Base-by-base conservation (phyloP, 2,113 vertebrate species). In the Myiopsitta monachus region DNA sequence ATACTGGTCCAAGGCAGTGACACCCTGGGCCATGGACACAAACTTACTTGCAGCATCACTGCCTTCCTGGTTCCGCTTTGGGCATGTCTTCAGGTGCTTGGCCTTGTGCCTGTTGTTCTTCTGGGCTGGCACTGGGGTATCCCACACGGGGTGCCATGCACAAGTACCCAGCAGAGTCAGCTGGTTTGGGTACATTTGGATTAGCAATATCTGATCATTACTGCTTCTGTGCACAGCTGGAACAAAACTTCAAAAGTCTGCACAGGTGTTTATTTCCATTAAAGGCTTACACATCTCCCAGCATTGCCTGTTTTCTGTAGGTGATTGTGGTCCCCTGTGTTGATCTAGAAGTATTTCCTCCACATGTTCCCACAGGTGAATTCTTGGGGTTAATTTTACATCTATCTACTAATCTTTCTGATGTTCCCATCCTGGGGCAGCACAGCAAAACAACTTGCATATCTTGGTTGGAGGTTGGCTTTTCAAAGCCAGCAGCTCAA, bases 61-160 rank as follows among this genome's bases (percentile, higher is more conserved):
- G 33, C 24, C 36, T 39, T 43, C 63, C 51, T 38, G 30, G 1
- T 44, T 28, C 57, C 66, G 7, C 82, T 64, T 22, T 51, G 41
- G 30, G 2, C 38, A 9, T 4, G 12, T 28, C 22, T n/a, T 51
- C 28, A 27, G 14, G 39, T 1, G 1, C 36, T 38, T 28, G 47
- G 55, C 49, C 30, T 87, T 2, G 1, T 52, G 18, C n/a, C 41
- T 36, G 22, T 41, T 21, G 19, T 23, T 83, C 55, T 33, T 21
- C 44, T n/a, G 28, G 31, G 23, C 11, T 68, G 43, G 31, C 38
- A 17, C 0, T 1, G 47, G 24, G n/a, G 5, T 49, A 61, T 62
- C 43, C 43, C 70, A 14, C 18, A 7, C 0, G 0, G 15, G 2
- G 6, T 23, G 41, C 27, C 18, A 1, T 5, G 63, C 19, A 1